Conservation (phyloP, 1,140 invertebrate species). For the Stenopsyche tienmushanensis region DNA sequence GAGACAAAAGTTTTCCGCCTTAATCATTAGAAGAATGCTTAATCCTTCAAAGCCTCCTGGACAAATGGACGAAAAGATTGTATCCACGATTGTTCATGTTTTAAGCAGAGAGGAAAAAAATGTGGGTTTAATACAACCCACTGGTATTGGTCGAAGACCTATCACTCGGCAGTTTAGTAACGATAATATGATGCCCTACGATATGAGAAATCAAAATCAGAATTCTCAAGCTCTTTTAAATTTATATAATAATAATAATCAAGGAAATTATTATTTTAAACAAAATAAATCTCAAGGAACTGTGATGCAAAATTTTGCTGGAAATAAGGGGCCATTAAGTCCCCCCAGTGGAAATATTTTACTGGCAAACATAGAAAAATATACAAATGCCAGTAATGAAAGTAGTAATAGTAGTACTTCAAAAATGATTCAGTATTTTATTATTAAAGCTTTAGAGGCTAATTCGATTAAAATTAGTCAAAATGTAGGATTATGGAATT, state of each 20-base stretch:
- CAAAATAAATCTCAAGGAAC: slow-evolving; percentile 11
- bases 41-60: slow-evolving; percentile 66
- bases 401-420: slow-evolving; percentile 29
- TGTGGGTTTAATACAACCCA: slow-evolving; percentile 69
- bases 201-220: slow-evolving; percentile 40
- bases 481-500: slow-evolving; percentile 47
- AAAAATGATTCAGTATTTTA: slow-evolving; percentile 45
- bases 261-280: slow-evolving; percentile 29
- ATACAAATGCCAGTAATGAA: slow-evolving; percentile 43
- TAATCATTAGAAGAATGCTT: slow-evolving; percentile 72
- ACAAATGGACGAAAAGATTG: slow-evolving; percentile 70
- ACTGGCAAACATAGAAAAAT: slow-evolving; percentile 51
- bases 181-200: slow-evolving; percentile 56
- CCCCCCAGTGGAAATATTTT: slow-evolving; percentile 47
- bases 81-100: slow-evolving; percentile 67
- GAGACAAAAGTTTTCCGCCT: slow-evolving; percentile 75
- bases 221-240: background rate
- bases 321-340: slow-evolving; percentile 46
- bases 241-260: too few species aligned
- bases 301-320: slow-evolving; percentile 6
- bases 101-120: slow-evolving; percentile 72
- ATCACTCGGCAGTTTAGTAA: too few species aligned
- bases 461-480: slow-evolving; percentile 49
- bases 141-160: slow-evolving; percentile 76
- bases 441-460: slow-evolving; percentile 48